Percentiles rank a stretch among this genome's conserved stretches.
These are phyloP conservation scores for Malthinus seriepunctatus DNA, from an alignment of 2,888 invertebrate genomes.

Conservation along the genomic window DNA sequence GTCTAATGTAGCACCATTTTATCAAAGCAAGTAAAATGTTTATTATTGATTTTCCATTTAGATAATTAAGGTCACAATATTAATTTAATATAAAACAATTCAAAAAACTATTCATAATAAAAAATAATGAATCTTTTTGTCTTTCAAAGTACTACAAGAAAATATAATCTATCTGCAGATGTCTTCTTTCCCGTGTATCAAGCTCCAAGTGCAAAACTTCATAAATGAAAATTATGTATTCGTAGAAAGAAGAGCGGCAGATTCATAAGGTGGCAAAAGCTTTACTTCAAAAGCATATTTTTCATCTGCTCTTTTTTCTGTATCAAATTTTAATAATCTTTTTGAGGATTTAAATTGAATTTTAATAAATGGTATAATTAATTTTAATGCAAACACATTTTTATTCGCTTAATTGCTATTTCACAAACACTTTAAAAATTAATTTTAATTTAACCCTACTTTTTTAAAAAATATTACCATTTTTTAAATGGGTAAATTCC, in stretches of 20 bases:
- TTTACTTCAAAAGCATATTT: slow-evolving; percentile 34
- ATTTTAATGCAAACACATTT: too few species aligned
- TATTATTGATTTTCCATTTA: too few species aligned
- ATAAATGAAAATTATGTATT: slow-evolving; percentile 46
- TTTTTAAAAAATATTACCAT: too few species aligned
- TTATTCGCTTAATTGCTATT: too few species aligned
- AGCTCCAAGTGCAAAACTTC: slow-evolving; percentile 19
- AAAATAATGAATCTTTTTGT: too few species aligned
- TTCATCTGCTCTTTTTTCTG: slow-evolving; percentile 27
- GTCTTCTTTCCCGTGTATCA: slow-evolving; percentile 12
- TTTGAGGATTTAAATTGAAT: not conserved
- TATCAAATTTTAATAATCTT: slow-evolving; percentile 11
- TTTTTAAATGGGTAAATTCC: too few species aligned
- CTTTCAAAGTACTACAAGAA: too few species aligned
- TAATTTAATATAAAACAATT: not conserved
- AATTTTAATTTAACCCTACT: too few species aligned
- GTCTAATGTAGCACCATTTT: too few species aligned
- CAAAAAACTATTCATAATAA: not conserved
- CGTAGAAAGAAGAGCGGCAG: slow-evolving; percentile 35
- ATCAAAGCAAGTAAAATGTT: too few species aligned
- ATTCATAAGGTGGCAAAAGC: slow-evolving; percentile 40
- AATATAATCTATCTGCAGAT: not conserved
- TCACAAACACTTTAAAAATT: too few species aligned
- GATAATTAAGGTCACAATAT: not conserved
- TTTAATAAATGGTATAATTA: too few species aligned